These are phyloP conservation scores for Crocuta crocuta DNA, from an alignment of 2,113 vertebrate species.

Conservation along the genomic window DNA sequence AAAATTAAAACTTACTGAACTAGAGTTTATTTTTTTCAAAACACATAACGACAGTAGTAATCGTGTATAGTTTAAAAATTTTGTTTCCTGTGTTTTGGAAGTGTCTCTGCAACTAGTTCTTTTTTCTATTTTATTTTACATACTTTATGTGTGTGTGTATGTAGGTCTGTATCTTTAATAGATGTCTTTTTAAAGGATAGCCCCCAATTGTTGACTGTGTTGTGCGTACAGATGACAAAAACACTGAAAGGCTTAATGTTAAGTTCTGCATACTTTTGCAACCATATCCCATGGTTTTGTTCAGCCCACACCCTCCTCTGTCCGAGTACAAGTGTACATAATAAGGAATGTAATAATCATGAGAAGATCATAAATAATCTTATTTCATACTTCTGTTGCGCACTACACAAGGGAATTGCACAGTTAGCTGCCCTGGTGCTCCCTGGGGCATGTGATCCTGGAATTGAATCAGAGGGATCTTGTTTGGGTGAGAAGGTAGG, in stretches of 20 bases:
- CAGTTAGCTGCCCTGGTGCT: not conserved
- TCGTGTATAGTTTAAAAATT: not conserved
- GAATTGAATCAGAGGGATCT: not conserved
- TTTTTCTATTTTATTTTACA: not conserved
- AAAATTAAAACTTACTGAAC: not conserved
- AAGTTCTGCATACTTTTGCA: not conserved
- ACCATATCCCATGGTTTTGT: not conserved
- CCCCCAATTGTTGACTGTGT: not conserved
- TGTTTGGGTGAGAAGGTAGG: not conserved
- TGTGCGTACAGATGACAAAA: not conserved
- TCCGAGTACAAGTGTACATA: not conserved
- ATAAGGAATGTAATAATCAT: not conserved
- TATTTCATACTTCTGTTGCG: not conserved
- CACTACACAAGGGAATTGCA: not conserved
- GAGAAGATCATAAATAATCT: not conserved
- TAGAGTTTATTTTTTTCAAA: not conserved
- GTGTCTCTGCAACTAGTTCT: not conserved
- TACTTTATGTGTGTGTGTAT: not conserved
- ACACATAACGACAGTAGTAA: not conserved
- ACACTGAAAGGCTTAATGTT: not conserved
- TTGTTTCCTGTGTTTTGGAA: slow-evolving; percentile 9
- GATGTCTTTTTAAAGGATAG: slow-evolving; percentile 1
- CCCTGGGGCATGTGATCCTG: not conserved
- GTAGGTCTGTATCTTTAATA: not conserved
- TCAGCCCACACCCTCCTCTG: not conserved